A percentile compares a stretch with the other conserved stretches of the same genome.
Conservation (phyloP, 1,140 invertebrate species). For the Drosophila bocki region DNA sequence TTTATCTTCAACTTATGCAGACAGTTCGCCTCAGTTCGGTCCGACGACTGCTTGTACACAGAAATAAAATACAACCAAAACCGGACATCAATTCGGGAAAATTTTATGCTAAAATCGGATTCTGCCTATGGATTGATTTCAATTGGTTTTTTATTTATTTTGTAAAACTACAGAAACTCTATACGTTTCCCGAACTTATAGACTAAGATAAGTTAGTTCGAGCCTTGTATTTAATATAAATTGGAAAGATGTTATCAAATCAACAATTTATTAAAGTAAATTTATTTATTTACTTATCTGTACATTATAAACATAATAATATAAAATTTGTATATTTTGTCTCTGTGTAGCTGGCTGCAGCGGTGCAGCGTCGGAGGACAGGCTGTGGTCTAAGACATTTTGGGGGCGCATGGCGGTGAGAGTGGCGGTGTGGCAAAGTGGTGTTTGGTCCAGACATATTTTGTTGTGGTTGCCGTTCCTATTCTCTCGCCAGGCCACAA, state of each 20-base stretch:
- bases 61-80: not conserved
- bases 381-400: constrained; percentile 77
- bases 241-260: too few relatives aligned
- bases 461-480: constrained; percentile 66
- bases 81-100: not conserved
- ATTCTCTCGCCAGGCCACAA: constrained; percentile 53
- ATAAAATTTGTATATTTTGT: not conserved
- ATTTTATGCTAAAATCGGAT: not conserved
- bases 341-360: constrained; percentile 16
- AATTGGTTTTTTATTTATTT: too few relatives aligned
- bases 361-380: constrained; percentile 29
- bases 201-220: too few relatives aligned
- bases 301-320: too few relatives aligned
- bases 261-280: too few relatives aligned
- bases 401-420: constrained; percentile 16
- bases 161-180: too few relatives aligned
- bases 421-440: constrained; percentile 52
- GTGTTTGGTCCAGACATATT: constrained; percentile 74
- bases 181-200: too few relatives aligned
- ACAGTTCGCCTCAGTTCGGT: constrained; percentile 60
- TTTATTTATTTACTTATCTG: too few relatives aligned
- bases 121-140: too few relatives aligned
- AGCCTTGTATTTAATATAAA: too few relatives aligned
- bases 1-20: constrained; percentile 83
- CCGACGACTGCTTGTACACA: constrained; percentile 5